Conservation (phyloP, 1,140 invertebrate genomes). For the Orchestia grillus region DNA sequence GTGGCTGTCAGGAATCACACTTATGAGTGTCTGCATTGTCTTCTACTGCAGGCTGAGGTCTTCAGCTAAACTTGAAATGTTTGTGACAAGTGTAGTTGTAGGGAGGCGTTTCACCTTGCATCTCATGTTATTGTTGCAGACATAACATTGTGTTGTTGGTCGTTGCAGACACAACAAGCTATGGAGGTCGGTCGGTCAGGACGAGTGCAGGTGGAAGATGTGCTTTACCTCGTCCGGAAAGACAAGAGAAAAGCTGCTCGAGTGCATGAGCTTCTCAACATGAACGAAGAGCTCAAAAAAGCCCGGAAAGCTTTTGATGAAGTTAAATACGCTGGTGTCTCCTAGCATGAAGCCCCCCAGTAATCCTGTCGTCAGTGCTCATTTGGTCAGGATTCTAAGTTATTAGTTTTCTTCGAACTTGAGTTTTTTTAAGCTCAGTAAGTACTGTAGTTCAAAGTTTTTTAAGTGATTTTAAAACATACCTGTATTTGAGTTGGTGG, state of each 20-base stretch:
- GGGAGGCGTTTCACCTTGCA: no score
- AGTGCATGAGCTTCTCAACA: slow-evolving; percentile 96
- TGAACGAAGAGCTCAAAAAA: slow-evolving; percentile 99
- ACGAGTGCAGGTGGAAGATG: slow-evolving; percentile 96
- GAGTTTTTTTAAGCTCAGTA: not conserved
- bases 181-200: slow-evolving; percentile 97
- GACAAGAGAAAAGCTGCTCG: slow-evolving; percentile 97
- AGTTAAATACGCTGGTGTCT: slow-evolving; percentile 87
- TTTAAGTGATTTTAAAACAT: not conserved
- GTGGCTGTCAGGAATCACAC: no score
- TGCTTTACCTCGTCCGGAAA: slow-evolving; percentile 97
- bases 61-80: not conserved
- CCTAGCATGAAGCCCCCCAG: slow-evolving; percentile 42
- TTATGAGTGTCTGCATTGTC: not conserved
- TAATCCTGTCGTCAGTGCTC: not conserved
- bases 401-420: not conserved
- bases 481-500: no score
- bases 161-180: slow-evolving; percentile 81
- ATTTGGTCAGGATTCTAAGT: not conserved
- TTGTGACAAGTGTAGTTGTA: no score
- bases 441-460: not conserved
- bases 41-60: not conserved
- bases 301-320: slow-evolving; percentile 99
- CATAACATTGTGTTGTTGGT: slow-evolving; percentile 73
- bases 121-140: slow-evolving; percentile 72